Percentiles rank a stretch among this genome's conserved stretches.
phyloP scores from a whole-genome alignment of 2,888 invertebrate species.

The Clusia tigrina region DNA sequence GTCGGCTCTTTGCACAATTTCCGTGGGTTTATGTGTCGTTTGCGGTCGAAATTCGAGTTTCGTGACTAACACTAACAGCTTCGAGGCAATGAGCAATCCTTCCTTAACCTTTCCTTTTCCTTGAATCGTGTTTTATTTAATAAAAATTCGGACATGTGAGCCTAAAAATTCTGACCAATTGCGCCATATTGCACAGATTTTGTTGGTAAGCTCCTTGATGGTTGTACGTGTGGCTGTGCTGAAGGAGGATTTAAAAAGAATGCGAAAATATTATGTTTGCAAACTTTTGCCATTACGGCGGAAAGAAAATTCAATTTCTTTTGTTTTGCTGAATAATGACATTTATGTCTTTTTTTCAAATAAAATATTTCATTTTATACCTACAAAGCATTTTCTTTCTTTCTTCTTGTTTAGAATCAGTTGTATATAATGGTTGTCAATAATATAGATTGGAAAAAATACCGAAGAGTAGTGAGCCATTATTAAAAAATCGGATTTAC shows the following conservation, averaged over 20 bases:
- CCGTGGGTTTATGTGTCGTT: not conserved
- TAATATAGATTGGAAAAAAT: too few relatives aligned
- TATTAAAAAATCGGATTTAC: too few relatives aligned
- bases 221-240: not conserved
- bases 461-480: too few relatives aligned
- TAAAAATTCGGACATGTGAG: not conserved
- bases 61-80: not conserved
- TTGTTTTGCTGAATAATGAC: slow-evolving; percentile 1
- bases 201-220: not conserved
- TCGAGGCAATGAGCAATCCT: not conserved
- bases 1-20: too few relatives aligned
- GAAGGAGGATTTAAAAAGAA: not conserved
- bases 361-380: not conserved
- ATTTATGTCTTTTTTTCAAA: slow-evolving; percentile 6
- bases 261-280: slow-evolving; percentile 3
- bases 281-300: slow-evolving; percentile 5
- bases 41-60: slow-evolving; percentile 8
- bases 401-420: not conserved
- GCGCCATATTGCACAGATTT: slow-evolving; percentile 3
- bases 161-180: not conserved
- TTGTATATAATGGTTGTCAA: too few relatives aligned
- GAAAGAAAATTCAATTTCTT: not conserved
- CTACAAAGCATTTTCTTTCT: not conserved
- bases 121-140: not conserved
- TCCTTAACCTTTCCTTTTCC: not conserved